phyloP scores from a whole-genome alignment of 2,113 vertebrate species.

The Agapornis roseicollis region DNA sequence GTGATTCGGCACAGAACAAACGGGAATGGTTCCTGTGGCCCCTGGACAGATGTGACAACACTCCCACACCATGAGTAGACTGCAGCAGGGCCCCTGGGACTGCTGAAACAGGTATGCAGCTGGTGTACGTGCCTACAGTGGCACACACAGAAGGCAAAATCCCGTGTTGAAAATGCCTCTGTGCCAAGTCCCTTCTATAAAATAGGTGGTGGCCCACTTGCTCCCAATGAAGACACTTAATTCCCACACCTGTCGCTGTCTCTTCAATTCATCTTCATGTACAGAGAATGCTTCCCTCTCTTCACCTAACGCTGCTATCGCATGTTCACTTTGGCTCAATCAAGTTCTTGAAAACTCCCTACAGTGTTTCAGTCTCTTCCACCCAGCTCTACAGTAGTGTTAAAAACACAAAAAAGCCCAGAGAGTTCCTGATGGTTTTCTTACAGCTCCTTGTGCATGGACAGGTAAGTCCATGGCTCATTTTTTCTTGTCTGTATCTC shows the following conservation, averaged over 20 bases:
- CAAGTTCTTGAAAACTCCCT: background rate
- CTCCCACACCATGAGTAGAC: no score
- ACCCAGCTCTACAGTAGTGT: background rate
- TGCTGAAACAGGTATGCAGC: background rate
- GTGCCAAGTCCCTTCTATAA: background rate
- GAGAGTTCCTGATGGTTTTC: background rate
- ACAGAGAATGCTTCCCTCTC: background rate
- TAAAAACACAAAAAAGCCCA: background rate
- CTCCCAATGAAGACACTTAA: background rate
- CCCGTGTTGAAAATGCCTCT: no score
- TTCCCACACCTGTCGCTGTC: background rate
- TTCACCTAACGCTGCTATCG: no score
- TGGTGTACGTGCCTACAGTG: accelerated
- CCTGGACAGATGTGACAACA: accelerated
- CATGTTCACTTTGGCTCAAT: no score
- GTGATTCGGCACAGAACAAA: background rate
- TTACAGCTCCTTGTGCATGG: background rate
- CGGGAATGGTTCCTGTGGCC: accelerated
- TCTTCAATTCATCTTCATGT: background rate
- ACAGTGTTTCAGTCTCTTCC: background rate
- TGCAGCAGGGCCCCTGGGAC: background rate
- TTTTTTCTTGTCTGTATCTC: no score
- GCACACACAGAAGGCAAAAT: no score
- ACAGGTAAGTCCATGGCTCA: no score
- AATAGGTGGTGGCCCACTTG: accelerated